Conservation (phyloP, 2,888 invertebrate species). For the Drosophila tanythrix region DNA sequence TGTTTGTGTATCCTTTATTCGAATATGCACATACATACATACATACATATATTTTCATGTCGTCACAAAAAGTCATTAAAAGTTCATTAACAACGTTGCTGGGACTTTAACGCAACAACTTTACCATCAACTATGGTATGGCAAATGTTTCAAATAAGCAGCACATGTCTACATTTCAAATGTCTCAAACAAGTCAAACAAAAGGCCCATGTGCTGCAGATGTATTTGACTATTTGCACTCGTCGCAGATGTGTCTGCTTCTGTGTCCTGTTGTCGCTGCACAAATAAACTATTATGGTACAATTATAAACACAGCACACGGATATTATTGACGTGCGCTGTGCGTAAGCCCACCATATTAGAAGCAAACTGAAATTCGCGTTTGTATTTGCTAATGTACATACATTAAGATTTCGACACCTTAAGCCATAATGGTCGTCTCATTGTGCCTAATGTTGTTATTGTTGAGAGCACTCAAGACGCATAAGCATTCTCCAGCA, state of each 20-base stretch:
- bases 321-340: constrained; percentile 13
- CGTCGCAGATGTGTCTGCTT: constrained; percentile 24
- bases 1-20: neutral
- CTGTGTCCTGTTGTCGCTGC: constrained; percentile 43
- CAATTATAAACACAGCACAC: constrained; percentile 64
- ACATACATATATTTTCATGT: constrained; percentile 21
- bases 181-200: constrained; percentile 51
- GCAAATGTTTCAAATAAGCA: constrained; percentile 11
- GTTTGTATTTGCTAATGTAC: neutral
- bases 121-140: constrained; percentile 49
- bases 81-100: constrained; percentile 82
- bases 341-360: neutral
- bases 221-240: neutral
- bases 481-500: constrained; percentile 17
- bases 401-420: constrained; percentile 15
- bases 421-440: constrained; percentile 15
- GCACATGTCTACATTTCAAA: constrained; percentile 70
- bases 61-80: constrained; percentile 80
- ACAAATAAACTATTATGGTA: constrained; percentile 64
- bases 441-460: constrained; percentile 7
- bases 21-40: constrained; percentile 25
- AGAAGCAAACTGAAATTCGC: neutral
- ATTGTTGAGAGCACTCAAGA: constrained; percentile 14
- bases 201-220: constrained; percentile 3
- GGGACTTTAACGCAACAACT: constrained; percentile 67